Base-by-base conservation (phyloP, 2,888 invertebrate genomes). In the Epiblema foenella region DNA sequence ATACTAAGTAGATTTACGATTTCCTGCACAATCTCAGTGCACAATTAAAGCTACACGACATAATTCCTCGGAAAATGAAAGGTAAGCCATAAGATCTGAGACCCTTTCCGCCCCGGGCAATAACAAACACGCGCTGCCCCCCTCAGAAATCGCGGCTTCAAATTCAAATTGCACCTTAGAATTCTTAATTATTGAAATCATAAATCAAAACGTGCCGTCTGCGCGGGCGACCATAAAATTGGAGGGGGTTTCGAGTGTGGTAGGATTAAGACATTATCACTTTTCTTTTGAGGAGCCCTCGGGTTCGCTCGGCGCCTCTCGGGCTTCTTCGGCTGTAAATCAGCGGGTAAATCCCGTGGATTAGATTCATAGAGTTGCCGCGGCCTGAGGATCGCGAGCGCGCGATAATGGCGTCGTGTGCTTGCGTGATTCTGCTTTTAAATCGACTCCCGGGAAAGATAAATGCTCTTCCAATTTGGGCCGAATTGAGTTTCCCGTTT, bases 231-330 rank as follows among this genome's bases (percentile, higher is more conserved):
- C 92, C 91, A 91, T 92, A 91, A 93, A 93, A 92, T 91, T 88
- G 85, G 89, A 83, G 76, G 80, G 79, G 78, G 78, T 80, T 81
- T 91, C 89, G 85, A 93, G 93, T 93, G 93, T 93, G 94, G 90
- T 91, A 90, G 94, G 94, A 94, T 95, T 94, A 95, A 94, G 94
- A 95, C 94, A 94, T 95, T 95, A 95, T 95, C 94, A 94, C 94
- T 95, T 95, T 95, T 94, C 94, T 94, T 94, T 94, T 85, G 80
- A 89, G 88, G 87, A 88, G 91, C 91, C 92, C 90, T 88, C 82
- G 87, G 86, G 88, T 78, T 84, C 82, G 81, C 83, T 85, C 70
- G 70, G 54, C 12, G 20, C 8, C 54, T 33, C 52, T 65, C 64
- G 69, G 64, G 52, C 52, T 33, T 54, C 58, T 65, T 60, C 87